Evolutionary conservation across 1,140 invertebrate species (phyloP), one percentile per base, ranked within the genome.

Genomic region (Nylanderia fulva): DNA sequence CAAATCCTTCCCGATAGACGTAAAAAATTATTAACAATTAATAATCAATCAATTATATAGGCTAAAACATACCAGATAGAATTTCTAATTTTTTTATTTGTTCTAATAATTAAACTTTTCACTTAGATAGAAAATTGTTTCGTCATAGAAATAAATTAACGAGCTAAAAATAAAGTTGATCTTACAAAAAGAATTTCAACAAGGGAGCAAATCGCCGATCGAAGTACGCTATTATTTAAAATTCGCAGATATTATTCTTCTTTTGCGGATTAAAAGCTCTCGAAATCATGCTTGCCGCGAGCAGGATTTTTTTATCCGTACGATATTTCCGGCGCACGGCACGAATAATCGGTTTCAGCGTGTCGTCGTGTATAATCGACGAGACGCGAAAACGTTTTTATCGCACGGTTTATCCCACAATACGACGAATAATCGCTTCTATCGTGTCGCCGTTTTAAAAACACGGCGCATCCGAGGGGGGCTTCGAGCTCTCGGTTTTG

Each of bases 361-460:
- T 76, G 83, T 88, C 63, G 86, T 68, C 52, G 86, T 85, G 79
- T 85, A 88, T 88, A 85, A 88, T 85, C 75, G 87, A 85, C 84
- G 76, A 80, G 84, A 64, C 80, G 71, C 77, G 64, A 45, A 48
- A 89, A 66, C 48, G 84, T 89, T 89, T 88, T 89, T 88, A 88
- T 89, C 88, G 84, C 64, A 24, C 21, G 15, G 86, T 64, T 82
- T 80, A 71, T 71, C 60, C 75, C 48, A 52, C 45, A 42, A 79
- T 42, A 58, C 83, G 87, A 86, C 69, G 87, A 77, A 83, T 89
- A 89, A 89, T 90, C 88, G 88, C 84, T 63, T 84, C 76, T 80
- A 86, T 85, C 80, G 79, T 84, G 85, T 88, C 85, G 80, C 56
- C 87, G 71, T 90, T 89, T 72, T 89, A 84, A 89, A 90, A 89